A percentile compares a stretch with the other conserved stretches of the same genome.
phyloP scores from a whole-genome alignment of 2,113 vertebrate species.

The Cygnus buccinator region DNA sequence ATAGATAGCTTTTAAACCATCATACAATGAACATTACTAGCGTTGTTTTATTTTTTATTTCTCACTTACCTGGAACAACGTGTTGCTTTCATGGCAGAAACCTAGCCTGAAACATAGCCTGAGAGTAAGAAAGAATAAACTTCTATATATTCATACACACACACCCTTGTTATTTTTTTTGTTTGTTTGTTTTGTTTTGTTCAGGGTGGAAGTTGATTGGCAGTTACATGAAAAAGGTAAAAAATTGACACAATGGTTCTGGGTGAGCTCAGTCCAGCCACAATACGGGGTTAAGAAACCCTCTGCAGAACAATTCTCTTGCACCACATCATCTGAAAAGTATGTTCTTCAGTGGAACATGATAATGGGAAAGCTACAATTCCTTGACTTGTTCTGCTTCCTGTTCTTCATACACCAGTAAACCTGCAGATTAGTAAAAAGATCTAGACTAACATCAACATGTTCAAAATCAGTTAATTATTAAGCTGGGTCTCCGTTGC shows the following conservation, averaged over 20 bases:
- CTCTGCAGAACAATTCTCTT: neutral
- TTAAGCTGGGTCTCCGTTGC: neutral
- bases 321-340: neutral
- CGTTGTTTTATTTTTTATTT: neutral
- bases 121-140: neutral
- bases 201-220: neutral
- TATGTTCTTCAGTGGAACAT: neutral
- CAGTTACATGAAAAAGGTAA: neutral
- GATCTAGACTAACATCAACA: neutral
- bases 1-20: neutral
- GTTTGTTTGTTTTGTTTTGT: neutral
- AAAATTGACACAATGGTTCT: neutral
- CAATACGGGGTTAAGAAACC: neutral
- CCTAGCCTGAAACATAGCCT: too few species aligned
- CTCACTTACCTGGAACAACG: neutral
- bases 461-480: neutral
- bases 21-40: neutral
- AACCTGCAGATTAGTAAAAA: neutral
- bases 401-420: neutral
- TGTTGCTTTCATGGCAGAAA: neutral
- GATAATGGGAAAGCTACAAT: neutral
- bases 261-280: fast-evolving
- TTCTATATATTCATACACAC: neutral
- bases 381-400: neutral
- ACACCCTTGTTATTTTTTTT: neutral